Conservation (phyloP, 2,797 vertebrate species). For the Labroides dimidiatus region DNA sequence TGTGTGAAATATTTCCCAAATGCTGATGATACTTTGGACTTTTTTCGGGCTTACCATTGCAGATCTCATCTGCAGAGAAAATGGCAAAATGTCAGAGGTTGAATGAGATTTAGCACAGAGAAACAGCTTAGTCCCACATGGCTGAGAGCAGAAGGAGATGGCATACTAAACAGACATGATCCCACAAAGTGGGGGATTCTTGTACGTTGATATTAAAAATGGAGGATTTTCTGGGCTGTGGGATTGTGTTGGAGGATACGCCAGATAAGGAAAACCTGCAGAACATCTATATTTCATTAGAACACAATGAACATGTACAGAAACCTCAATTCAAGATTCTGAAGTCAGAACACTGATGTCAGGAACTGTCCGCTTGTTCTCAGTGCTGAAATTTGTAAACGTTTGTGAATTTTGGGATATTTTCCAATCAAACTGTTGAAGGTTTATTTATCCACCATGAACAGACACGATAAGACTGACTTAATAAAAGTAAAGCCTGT, state of each 20-base stretch:
- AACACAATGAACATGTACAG: conserved; percentile 1
- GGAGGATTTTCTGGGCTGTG: conserved; percentile 38
- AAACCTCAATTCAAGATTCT: not conserved
- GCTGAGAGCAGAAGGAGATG: conserved; percentile 7
- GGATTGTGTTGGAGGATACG: conserved; percentile 14
- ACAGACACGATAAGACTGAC: too few species aligned
- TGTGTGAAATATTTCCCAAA: not conserved
- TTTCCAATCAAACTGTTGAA: too few species aligned
- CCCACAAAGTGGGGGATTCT: conserved; percentile 34
- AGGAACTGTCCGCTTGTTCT: too few species aligned
- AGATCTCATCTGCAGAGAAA: conserved; percentile 37
- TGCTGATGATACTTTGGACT: not conserved
- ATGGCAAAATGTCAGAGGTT: conserved; percentile 17
- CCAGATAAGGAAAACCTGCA: conserved; percentile 2
- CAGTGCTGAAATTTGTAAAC: too few species aligned
- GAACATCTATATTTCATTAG: conserved; percentile 49
- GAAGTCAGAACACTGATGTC: too few species aligned
- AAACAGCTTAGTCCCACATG: conserved; percentile 6
- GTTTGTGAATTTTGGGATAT: too few species aligned
- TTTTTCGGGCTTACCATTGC: too few species aligned
- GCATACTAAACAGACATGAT: conserved; percentile 46
- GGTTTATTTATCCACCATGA: too few species aligned
- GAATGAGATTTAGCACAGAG: conserved; percentile 8
- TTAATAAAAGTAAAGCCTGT: too few species aligned
- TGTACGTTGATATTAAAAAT: conserved; percentile 61